These are phyloP conservation scores for Vespertilio murinus DNA, from an alignment of 2,797 vertebrate genomes.

Conservation along the genomic window DNA sequence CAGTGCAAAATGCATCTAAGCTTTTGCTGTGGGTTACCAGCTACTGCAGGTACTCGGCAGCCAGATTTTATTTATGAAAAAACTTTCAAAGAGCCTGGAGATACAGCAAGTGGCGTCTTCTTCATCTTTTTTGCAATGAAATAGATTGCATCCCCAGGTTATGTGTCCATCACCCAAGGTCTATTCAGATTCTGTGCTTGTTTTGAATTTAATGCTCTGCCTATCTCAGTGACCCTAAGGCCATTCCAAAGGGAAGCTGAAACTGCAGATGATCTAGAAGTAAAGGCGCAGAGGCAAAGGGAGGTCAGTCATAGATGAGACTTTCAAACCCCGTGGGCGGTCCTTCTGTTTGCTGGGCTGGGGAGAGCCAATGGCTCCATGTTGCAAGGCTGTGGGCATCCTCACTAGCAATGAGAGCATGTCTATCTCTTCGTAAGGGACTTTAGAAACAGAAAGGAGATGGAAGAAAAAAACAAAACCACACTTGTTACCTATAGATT, in stretches of 20 bases:
- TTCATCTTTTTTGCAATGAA: neutral
- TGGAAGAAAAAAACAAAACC: neutral
- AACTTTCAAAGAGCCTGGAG: constrained; percentile 53
- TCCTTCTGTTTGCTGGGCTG: neutral
- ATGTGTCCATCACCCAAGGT: constrained; percentile 52
- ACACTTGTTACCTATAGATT: neutral
- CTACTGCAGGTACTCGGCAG: neutral
- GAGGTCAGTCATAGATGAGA: neutral
- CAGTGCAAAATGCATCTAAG: neutral
- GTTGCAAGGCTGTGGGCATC: neutral
- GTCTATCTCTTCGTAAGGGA: neutral
- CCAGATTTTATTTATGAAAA: constrained; percentile 69
- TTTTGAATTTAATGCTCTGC: constrained; percentile 73
- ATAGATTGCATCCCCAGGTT: constrained; percentile 66
- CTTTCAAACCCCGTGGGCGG: neutral
- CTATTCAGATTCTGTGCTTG: constrained; percentile 59
- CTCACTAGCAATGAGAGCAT: neutral
- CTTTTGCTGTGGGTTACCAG: constrained; percentile 2
- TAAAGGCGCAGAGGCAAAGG: neutral
- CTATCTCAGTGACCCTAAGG: constrained; percentile 59
- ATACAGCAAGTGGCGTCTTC: neutral
- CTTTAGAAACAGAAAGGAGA: neutral
- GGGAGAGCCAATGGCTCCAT: neutral
- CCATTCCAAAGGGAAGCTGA: constrained; percentile 58
- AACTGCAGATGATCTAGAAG: constrained; percentile 41